Conservation (phyloP, 2,113 vertebrate genomes). For the Hylia prasina region DNA sequence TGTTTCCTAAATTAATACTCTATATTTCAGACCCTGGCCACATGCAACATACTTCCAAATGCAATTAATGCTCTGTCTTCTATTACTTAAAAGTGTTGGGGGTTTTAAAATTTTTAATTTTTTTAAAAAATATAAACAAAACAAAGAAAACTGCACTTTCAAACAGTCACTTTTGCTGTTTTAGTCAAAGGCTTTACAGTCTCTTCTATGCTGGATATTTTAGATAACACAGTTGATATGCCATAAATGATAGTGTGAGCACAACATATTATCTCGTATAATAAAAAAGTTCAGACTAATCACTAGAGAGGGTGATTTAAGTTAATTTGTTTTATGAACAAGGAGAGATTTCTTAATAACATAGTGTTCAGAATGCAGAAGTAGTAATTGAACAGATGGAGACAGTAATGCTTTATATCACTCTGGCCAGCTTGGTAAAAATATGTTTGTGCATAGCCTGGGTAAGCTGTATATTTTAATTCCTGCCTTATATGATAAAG, state of each 20-base stretch:
- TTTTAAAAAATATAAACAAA: neutral
- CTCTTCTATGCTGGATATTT: neutral
- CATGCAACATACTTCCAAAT: neutral
- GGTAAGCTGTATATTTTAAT: neutral
- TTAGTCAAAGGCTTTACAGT: neutral
- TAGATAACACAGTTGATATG: neutral
- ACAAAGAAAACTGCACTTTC: neutral
- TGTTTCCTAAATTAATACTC: neutral
- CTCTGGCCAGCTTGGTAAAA: neutral
- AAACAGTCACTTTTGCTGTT: neutral
- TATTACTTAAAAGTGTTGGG: neutral
- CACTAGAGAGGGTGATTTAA: neutral
- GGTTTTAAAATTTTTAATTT: neutral
- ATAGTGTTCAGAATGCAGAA: neutral
- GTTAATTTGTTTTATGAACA: neutral
- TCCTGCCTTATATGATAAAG: neutral
- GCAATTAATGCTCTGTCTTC: neutral
- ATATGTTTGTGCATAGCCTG: neutral
- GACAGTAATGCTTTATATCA: neutral
- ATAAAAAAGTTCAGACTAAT: neutral
- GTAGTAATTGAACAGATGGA: slow-evolving; percentile 19
- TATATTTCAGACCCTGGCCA: neutral
- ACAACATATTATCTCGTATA: neutral
- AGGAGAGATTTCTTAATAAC: neutral
- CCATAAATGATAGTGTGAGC: neutral